These are phyloP conservation scores for Ornithoptera alexandrae DNA, from an alignment of 2,888 invertebrate genomes.

Conservation along the genomic window DNA sequence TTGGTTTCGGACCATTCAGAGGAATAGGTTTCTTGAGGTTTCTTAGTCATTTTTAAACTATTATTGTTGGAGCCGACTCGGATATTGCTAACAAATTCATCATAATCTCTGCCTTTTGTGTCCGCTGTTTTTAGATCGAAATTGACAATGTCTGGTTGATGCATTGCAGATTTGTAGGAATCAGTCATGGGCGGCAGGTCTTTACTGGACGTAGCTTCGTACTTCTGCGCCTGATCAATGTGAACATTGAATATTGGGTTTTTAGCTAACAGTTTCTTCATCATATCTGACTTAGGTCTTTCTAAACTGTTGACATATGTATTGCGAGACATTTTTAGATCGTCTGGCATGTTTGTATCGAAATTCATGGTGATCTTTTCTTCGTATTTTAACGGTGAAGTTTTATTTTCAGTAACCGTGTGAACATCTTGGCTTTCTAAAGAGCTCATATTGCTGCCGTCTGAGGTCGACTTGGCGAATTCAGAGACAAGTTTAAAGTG, in stretches of 20 bases:
- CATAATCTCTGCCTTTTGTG: constrained; percentile 58
- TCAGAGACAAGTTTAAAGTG: constrained; percentile 73
- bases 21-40: constrained; percentile 51
- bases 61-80: constrained; percentile 73
- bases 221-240: constrained; percentile 61
- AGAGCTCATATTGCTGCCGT: constrained; percentile 69
- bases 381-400: constrained; percentile 59
- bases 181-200: constrained; percentile 60
- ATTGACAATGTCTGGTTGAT: constrained; percentile 76
- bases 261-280: constrained; percentile 78
- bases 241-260: constrained; percentile 74
- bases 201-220: constrained; percentile 57
- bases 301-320: constrained; percentile 81
- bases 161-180: constrained; percentile 65
- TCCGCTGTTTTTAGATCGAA: constrained; percentile 67
- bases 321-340: constrained; percentile 82
- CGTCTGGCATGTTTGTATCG: constrained; percentile 82
- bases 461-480: constrained; percentile 74
- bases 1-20: constrained; percentile 64
- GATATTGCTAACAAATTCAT: constrained; percentile 75
- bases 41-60: constrained; percentile 63
- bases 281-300: constrained; percentile 81
- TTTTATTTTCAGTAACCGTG: constrained; percentile 47
- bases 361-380: constrained; percentile 71
- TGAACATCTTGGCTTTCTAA: constrained; percentile 61